Base-by-base conservation (phyloP, 2,888 invertebrate species). In the Calliphora vomitoria region DNA sequence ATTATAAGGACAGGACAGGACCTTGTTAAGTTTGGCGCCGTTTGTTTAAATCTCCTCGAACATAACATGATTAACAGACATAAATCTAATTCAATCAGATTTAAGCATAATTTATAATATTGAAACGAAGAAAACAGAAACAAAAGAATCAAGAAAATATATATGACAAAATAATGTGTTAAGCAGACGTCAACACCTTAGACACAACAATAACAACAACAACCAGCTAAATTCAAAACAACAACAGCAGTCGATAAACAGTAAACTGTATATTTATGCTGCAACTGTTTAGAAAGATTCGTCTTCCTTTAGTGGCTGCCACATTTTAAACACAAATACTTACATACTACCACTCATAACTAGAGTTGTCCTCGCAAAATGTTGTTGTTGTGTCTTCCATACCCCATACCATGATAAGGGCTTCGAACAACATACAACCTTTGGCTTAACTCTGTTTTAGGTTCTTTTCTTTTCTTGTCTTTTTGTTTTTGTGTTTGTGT, bases 171-270 rank as follows among this genome's bases (percentile, higher is more conserved):
- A 89, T 89, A 88, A 89, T 88, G 90, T 90, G 90, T 89, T 90
- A 90, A 90, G 90, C 86, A 89, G 84, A 89, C 89, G 89, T 90
- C 90, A 90, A 89, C 90, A 90, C 89, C 89, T 90, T 74, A 88
- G 87, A 76, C 41, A 53, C 41, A 76, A 53, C 64, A n/a, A n/a
- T n/a, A 75, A 64, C 53, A 31, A 71, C 0, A 72, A 74, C 41
- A 31, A 62, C 58, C 55, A 44, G 55, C 76, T 50, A 83, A 58
- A 60, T 71, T 47, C 75, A 71, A 78, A 76, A 41, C 38, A 78
- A 78, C 58, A 69, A 6, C 35, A 35, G 35, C 6, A 4, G 35
- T 35, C 35, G 5, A 35, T 35, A 35, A 76, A 72, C 80, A 84
- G 76, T 84, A 71, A 84, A 84, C 55, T 74, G 47, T 74, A 82